Evolutionary conservation across 92 coral and sea anemone genomes (phyloP), one percentile per base, ranked within the genome.

Genomic region (Bergia sp.): DNA sequence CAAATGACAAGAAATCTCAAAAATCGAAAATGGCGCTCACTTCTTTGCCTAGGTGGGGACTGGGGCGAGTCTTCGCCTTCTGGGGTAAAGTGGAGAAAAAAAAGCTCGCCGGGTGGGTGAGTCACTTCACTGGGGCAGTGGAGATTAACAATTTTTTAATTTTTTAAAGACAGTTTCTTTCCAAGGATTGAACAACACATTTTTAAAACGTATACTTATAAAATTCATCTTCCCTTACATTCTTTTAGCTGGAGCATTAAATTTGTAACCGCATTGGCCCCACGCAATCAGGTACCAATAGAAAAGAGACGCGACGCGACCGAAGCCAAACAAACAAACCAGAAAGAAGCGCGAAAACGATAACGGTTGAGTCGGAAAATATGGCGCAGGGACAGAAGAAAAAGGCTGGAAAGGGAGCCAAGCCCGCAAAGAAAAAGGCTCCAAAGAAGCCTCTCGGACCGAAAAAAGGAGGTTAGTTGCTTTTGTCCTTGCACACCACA

Each of bases 341-440:
- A 73, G 12, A 71, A 83, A 23, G 29, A 43, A 45, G 87, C 77
- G 77, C 64, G 78, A 53, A 39, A 66, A 77, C 47, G 69, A 49
- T 73, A 77, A 88, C 69, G 85, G 65, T 85, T 5, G 38, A 37
- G 49, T 16, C 43, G 74, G 41, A 73, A 77, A 80, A 65, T 53
- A 96, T 96, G 99, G 98, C 98, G 77, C 99, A 96, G 40, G 98
- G 98, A 84, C 93, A 94, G 50, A 80, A 91, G 43, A 96, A 96
- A 85, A 96, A 93, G 89, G 58, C 66, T 20, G 77, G 64, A 3
- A 96, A 92, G 87, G 89, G 89, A 16, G 84, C 89, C 6, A 91
- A 91, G 66, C 76, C 91, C 8, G 88, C 87, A 18, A 91, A 93
- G 55, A 95, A 93, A 55, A 91, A 91, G 81, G 89, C 98, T n/a